Conservation (phyloP, 2,888 invertebrate genomes). For the Eupithecia pulchellata region DNA sequence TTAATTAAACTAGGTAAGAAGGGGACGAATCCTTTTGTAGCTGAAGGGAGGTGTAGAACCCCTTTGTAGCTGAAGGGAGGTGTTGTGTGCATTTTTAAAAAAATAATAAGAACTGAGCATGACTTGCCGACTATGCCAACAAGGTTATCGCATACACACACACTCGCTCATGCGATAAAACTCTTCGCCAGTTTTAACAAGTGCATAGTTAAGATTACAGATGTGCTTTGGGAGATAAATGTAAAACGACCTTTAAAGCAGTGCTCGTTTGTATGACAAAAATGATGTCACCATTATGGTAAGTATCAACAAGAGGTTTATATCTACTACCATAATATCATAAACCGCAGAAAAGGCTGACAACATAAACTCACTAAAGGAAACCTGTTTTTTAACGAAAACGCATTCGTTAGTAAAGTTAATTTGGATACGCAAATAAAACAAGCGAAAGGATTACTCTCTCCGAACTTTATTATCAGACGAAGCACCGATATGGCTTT, state of each 20-base stretch:
- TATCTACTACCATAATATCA: not conserved
- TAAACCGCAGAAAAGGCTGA: not conserved
- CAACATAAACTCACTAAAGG: not conserved
- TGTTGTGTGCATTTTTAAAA: not conserved
- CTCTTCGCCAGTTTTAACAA: constrained; percentile 15
- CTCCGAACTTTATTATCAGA: not conserved
- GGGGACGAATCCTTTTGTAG: not conserved
- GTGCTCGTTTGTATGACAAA: constrained; percentile 18
- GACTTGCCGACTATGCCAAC: not conserved
- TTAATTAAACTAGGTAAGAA: not conserved
- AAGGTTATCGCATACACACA: constrained; percentile 17
- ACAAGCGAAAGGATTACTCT: constrained; percentile 19
- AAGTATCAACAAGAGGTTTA: not conserved
- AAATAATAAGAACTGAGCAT: not conserved
- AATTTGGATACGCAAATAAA: constrained; percentile 11
- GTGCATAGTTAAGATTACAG: constrained; percentile 24
- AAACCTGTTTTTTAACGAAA: not conserved
- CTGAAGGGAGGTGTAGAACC: not conserved
- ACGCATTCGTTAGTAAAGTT: not conserved
- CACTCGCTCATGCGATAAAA: not conserved
- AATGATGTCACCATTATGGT: constrained; percentile 45
- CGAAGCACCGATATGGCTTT: not conserved
- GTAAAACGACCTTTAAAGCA: constrained; percentile 13
- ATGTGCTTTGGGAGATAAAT: constrained; percentile 17
- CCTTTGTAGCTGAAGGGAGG: not conserved